Percentiles rank a stretch among this genome's conserved stretches.
Evolutionary conservation across 2,888 invertebrate genomes (phyloP).

Genomic region (Ophioninae sp.): DNA sequence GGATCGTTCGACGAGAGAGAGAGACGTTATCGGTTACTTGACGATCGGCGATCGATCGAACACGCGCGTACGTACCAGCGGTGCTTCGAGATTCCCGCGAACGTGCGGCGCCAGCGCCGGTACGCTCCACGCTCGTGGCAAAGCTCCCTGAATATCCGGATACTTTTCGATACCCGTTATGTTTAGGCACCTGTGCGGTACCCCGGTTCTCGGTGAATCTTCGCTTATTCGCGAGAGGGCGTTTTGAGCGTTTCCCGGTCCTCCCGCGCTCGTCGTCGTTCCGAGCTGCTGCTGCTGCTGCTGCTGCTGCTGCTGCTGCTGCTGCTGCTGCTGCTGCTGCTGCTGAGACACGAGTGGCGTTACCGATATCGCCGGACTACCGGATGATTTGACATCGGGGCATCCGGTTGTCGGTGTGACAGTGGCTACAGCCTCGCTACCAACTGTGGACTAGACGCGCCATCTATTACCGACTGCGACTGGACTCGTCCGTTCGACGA

Average conservation of each 20-base stretch:
- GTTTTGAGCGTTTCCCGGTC: slow-evolving; percentile 67
- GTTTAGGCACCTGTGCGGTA: slow-evolving; percentile 85
- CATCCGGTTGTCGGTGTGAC: slow-evolving; percentile 66
- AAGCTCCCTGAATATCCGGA: slow-evolving; percentile 85
- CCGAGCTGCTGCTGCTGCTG: slow-evolving; percentile 64
- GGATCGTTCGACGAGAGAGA: background rate
- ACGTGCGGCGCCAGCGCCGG: slow-evolving; percentile 85
- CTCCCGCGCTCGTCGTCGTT: slow-evolving; percentile 31
- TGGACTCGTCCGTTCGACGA: background rate
- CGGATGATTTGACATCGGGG: slow-evolving; percentile 70
- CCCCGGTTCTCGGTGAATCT: slow-evolving; percentile 80
- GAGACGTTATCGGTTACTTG: background rate
- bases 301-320: slow-evolving; percentile 66
- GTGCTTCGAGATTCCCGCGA: slow-evolving; percentile 88
- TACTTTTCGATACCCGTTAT: slow-evolving; percentile 91
- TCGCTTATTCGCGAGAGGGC: slow-evolving; percentile 82
- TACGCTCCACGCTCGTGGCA: slow-evolving; percentile 90
- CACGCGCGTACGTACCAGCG: slow-evolving; percentile 81
- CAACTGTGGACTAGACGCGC: slow-evolving; percentile 71
- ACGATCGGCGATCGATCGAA: no score
- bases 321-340: slow-evolving; percentile 48
- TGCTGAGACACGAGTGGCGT: slow-evolving; percentile 70
- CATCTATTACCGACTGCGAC: slow-evolving; percentile 57
- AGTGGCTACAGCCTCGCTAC: slow-evolving; percentile 71
- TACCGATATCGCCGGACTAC: slow-evolving; percentile 66